Base-by-base conservation (phyloP, 2,113 vertebrate species). In the Pomatorhinus ruficollis region DNA sequence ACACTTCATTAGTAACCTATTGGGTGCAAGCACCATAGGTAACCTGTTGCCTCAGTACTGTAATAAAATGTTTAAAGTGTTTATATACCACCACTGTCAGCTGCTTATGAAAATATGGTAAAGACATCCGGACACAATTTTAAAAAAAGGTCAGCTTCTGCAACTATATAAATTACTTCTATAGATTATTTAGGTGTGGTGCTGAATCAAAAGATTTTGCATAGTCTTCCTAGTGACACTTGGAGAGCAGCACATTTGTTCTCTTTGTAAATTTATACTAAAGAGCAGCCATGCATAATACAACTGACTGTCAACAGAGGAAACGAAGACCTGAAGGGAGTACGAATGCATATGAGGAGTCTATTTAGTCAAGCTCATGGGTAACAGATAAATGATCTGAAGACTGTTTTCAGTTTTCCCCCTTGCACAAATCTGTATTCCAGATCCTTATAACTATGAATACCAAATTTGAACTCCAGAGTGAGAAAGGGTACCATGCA, bases 1-100 rank as follows among this genome's bases (percentile, higher is more conserved):
- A 94, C 95, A 97, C 93, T 96, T 96, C 88, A 92, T 97, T 95
- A 96, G 79, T 83, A 95, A 90, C 79, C 88, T 83, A 53, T 33
- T 88, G 15, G 12, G 72, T 93, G 65, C 1, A 1, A 96, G 64
- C 64, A 78, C 82, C 37, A 57, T 2, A 96, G 82, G 85, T 83
- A 94, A 94, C 61, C n/a, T 82, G 65, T 47, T 92, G 83, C 65
- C 86, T 86, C 57, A 75, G 37, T 69, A 57, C 49, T 81, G 59
- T 16, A 96, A 90, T 87, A 88, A 96, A 95, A 85, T 64, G 28
- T 69, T 80, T 93, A 8, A 95, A 70, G 87, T 94, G 92, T 97
- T 96, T 95, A 89, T 90, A 93, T 57, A 90, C 33, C 64, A 87
- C 45, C 35, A 86, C 17, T 90, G 84, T 90, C 75, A 93, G 52